A percentile compares a stretch with the other conserved stretches of the same genome.
Conservation (phyloP, 2,797 vertebrate genomes). For the Neosilurus mollespiculum region DNA sequence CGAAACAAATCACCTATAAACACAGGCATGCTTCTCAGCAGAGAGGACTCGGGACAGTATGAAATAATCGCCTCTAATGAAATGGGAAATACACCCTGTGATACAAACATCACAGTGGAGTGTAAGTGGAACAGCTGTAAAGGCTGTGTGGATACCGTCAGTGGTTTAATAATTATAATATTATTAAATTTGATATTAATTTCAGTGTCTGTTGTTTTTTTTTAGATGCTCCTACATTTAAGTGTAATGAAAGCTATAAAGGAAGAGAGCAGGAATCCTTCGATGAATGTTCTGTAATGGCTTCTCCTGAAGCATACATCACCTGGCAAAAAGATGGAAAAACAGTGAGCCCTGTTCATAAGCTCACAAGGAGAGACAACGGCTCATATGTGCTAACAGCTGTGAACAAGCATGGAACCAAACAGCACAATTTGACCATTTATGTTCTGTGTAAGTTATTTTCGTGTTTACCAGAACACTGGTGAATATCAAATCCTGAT, state of each 20-base stretch:
- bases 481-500: not conserved
- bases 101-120: not conserved
- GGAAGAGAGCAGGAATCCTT: not conserved
- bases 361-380: not conserved
- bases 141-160: not conserved
- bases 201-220: not conserved
- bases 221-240: slow-evolving; percentile 13
- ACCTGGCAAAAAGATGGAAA: not conserved
- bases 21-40: not conserved
- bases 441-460: slow-evolving; percentile 68
- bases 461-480: not conserved
- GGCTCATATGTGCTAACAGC: slow-evolving; percentile 10
- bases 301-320: not conserved
- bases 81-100: not conserved
- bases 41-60: not conserved
- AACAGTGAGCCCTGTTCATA: not conserved
- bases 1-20: not conserved
- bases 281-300: not conserved
- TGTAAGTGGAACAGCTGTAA: slow-evolving; percentile 2
- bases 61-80: not conserved
- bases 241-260: not conserved
- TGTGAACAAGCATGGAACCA: not conserved
- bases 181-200: not conserved
- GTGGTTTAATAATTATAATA: not conserved
- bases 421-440: slow-evolving; percentile 29